Percentiles rank a stretch among this genome's conserved stretches.
Evolutionary conservation across 2,797 vertebrate genomes (phyloP).

Genomic region (Corythornis leucogaster): DNA sequence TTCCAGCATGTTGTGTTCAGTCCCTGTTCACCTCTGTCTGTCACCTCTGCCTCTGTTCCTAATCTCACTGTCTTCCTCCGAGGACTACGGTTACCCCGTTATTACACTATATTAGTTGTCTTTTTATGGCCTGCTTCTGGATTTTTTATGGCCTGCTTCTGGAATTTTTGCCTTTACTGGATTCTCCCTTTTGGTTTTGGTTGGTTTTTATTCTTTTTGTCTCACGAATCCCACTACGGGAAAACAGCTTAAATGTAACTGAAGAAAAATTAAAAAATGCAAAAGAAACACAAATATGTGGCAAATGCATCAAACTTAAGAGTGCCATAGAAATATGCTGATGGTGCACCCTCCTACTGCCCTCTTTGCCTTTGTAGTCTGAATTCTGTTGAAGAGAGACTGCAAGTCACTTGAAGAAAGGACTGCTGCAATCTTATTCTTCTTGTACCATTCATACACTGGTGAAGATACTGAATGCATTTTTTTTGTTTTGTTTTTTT

Average conservation of each 20-base stretch:
- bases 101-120: neutral
- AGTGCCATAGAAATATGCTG: neutral
- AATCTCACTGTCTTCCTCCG: neutral
- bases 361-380: conserved; percentile 30
- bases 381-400: neutral
- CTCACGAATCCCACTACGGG: neutral
- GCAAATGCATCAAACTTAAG: conserved; percentile 16
- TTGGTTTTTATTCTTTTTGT: neutral
- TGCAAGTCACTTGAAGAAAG: neutral
- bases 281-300: neutral
- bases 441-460: neutral
- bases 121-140: neutral
- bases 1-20: neutral
- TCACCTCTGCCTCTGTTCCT: neutral
- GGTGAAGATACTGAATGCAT: neutral
- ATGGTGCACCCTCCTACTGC: neutral
- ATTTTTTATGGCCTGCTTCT: neutral
- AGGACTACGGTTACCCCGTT: neutral
- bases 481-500: neutral
- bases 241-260: conserved; percentile 9
- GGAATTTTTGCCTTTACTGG: neutral
- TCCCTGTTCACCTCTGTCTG: neutral
- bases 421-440: neutral
- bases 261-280: neutral
- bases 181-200: neutral